These are phyloP conservation scores for Arremon brunneinucha DNA, from an alignment of 2,797 vertebrate genomes.

Conservation along the genomic window DNA sequence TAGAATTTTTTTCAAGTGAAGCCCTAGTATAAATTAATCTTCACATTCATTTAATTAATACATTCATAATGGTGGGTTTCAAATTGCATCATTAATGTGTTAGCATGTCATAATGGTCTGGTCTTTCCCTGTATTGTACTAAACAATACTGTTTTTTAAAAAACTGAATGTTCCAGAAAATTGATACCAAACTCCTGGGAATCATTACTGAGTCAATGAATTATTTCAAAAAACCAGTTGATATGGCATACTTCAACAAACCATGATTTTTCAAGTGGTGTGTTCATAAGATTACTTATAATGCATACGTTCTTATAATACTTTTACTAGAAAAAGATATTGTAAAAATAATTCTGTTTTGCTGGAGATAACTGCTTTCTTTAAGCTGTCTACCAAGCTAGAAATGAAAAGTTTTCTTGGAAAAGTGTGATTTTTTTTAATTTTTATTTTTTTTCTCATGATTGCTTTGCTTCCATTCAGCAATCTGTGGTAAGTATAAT, in stretches of 20 bases:
- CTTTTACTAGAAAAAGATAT: no score
- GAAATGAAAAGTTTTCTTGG: neutral
- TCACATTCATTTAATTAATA: neutral
- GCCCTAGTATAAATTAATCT: neutral
- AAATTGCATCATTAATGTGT: neutral
- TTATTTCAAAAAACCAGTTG: neutral
- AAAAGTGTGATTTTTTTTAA: neutral
- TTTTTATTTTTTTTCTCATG: neutral
- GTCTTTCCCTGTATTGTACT: neutral
- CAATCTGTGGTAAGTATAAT: neutral
- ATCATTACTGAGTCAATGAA: neutral
- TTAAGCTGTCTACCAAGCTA: neutral
- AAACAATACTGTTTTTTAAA: rapidly evolving
- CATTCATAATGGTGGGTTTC: neutral
- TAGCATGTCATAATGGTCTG: neutral
- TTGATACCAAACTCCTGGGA: neutral
- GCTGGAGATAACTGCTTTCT: neutral
- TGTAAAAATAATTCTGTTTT: no score
- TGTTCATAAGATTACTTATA: no score
- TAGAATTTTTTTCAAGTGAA: neutral
- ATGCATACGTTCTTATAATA: no score
- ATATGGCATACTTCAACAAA: neutral
- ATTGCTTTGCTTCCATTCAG: neutral
- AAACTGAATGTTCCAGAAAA: neutral
- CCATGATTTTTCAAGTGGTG: no score